A percentile compares a stretch with the other conserved stretches of the same genome.
These are phyloP conservation scores for Zaprionus lachaisei DNA, from an alignment of 1,140 invertebrate species.

Conservation along the genomic window DNA sequence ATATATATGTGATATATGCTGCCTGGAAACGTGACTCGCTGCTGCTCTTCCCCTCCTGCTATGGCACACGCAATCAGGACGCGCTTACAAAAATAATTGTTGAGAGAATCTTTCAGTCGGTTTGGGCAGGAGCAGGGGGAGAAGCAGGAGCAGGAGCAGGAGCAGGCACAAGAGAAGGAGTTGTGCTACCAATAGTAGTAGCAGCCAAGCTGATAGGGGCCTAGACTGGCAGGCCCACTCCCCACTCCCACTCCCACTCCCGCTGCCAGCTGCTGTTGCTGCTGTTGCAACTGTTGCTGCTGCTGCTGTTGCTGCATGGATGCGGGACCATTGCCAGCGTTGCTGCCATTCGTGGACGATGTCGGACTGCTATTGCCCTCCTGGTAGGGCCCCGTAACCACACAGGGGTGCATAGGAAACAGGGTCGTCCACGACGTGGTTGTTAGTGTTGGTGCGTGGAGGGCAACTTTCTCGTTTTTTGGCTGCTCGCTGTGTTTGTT, in stretches of 20 bases:
- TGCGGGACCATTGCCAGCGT: slow-evolving; percentile 20
- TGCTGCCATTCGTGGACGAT: slow-evolving; percentile 74
- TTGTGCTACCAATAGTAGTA: slow-evolving; percentile 32
- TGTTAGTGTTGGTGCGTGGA: slow-evolving; percentile 89
- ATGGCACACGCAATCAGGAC: slow-evolving; percentile 78
- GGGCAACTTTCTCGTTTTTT: slow-evolving; percentile 87
- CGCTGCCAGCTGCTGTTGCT: slow-evolving; percentile 29
- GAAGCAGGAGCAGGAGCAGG: neutral
- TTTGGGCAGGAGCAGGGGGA: slow-evolving; percentile 1
- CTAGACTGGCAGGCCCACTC: slow-evolving; percentile 25
- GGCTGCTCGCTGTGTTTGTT: slow-evolving; percentile 61
- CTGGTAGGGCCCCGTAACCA: slow-evolving; percentile 92
- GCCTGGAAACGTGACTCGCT: neutral
- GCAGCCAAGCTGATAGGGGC: slow-evolving; percentile 15
- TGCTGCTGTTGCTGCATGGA: slow-evolving; percentile 55
- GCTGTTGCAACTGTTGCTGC: slow-evolving; percentile 39
- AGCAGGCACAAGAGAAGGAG: neutral
- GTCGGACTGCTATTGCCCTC: slow-evolving; percentile 86
- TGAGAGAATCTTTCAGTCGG: slow-evolving; percentile 70
- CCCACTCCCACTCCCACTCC: slow-evolving; percentile 2
- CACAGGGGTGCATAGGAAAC: slow-evolving; percentile 93
- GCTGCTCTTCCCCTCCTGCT: slow-evolving; percentile 30
- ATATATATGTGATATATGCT: slow-evolving; percentile 18
- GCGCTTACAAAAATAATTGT: slow-evolving; percentile 75
- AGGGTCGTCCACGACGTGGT: slow-evolving; percentile 93